phyloP scores from a whole-genome alignment of 1,140 invertebrate genomes.

The Brachystomella parvula region DNA sequence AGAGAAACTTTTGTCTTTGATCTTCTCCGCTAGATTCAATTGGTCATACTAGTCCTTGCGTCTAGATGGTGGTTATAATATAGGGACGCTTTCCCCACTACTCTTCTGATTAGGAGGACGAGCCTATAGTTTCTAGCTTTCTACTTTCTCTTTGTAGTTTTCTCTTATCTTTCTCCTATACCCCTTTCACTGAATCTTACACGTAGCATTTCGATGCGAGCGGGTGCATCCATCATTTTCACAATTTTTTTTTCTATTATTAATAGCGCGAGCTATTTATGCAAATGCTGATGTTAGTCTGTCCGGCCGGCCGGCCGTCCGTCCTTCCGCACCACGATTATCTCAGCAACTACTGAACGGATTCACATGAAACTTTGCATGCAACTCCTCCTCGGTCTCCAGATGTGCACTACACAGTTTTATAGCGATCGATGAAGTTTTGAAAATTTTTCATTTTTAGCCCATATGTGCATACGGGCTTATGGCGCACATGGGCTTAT shows the following conservation, averaged over 20 bases:
- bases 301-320: neutral
- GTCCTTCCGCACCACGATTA: too few species aligned
- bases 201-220: neutral
- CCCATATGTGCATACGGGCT: too few species aligned
- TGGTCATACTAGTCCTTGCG: constrained; percentile 35
- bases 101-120: neutral
- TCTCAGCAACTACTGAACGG: too few species aligned
- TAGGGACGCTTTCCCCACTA: constrained; percentile 1
- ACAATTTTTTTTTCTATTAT: neutral
- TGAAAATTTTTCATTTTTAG: too few species aligned
- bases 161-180: neutral
- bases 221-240: neutral
- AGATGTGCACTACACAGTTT: too few species aligned
- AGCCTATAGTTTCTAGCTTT: constrained; percentile 5
- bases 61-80: neutral
- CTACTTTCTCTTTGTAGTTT: neutral
- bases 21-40: constrained; percentile 37
- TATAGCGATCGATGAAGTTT: too few species aligned
- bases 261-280: neutral
- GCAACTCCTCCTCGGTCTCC: too few species aligned
- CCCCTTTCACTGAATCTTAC: neutral
- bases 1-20: constrained; percentile 29
- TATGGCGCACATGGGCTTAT: too few species aligned
- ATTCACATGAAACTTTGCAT: too few species aligned
- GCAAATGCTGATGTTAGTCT: neutral